Conservation (phyloP, 2,888 invertebrate species). For the Phortica okadai region DNA sequence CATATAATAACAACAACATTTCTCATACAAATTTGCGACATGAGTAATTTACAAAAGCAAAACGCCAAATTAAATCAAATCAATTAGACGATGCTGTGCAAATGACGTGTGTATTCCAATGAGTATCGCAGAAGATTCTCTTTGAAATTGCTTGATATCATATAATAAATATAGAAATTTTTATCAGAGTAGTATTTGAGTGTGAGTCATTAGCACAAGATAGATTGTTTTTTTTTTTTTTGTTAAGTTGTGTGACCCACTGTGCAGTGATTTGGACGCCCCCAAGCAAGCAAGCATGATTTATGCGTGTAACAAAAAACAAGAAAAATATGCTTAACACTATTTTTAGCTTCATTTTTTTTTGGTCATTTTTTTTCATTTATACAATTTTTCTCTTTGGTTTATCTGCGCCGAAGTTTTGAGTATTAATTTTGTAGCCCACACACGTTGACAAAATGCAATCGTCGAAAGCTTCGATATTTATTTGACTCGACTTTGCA, state of each 20-base stretch:
- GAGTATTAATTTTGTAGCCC: slow-evolving; percentile 40
- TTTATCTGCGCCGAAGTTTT: background rate
- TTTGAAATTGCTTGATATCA: no score
- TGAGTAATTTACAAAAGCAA: no score
- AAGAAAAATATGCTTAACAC: background rate
- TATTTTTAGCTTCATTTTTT: background rate
- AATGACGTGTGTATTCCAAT: no score
- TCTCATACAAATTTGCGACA: no score
- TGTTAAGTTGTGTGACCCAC: background rate
- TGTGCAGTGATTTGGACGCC: background rate
- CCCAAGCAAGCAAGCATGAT: background rate
- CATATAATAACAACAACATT: no score
- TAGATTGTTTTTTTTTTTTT: slow-evolving; percentile 24
- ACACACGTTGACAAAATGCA: slow-evolving; percentile 32
- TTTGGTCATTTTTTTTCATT: background rate
- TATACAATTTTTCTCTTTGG: background rate
- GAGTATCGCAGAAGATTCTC: no score
- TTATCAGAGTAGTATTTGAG: no score
- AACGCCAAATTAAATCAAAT: no score
- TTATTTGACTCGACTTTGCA: background rate
- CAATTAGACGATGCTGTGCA: no score
- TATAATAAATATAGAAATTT: no score
- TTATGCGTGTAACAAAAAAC: background rate
- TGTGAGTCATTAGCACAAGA: slow-evolving; percentile 11
- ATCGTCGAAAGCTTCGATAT: background rate